phyloP scores from a whole-genome alignment of 2,888 invertebrate species.

The Xanthorhoe designata region DNA sequence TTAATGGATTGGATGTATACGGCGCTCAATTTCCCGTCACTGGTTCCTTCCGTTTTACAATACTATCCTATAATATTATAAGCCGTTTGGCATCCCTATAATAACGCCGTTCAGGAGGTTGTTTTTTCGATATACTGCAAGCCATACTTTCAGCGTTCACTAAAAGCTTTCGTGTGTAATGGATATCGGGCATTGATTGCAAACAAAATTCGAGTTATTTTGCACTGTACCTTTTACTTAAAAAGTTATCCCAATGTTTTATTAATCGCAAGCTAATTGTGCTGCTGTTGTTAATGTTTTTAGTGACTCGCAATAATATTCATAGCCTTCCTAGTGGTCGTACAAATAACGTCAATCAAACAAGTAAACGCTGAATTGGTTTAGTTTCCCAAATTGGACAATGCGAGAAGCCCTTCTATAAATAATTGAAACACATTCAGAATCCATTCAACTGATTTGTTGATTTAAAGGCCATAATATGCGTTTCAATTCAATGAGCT shows the following conservation, averaged over 20 bases:
- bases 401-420: constrained; percentile 16
- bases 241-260: not conserved
- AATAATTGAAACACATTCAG: constrained; percentile 27
- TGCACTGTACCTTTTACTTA: constrained; percentile 1
- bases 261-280: not conserved
- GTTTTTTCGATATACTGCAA: constrained; percentile 29
- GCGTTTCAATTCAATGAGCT: constrained; percentile 31
- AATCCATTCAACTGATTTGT: constrained; percentile 30
- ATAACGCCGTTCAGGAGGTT: constrained; percentile 37
- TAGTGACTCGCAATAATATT: not conserved
- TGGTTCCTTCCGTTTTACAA: constrained; percentile 51
- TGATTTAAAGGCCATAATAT: constrained; percentile 25
- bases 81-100: constrained; percentile 31
- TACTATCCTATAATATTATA: constrained; percentile 43
- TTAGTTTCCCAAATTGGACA: constrained; percentile 41
- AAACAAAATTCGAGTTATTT: constrained; percentile 3
- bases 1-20: constrained; percentile 51
- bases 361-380: constrained; percentile 32
- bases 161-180: constrained; percentile 60
- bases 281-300: not conserved
- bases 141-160: constrained; percentile 46
- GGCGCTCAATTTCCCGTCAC: constrained; percentile 59
- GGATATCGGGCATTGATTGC: constrained; percentile 48
- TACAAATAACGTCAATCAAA: constrained; percentile 9
- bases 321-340: too few species aligned